Conservation (phyloP, 2,113 vertebrate species). For the Callopanchax toddi region DNA sequence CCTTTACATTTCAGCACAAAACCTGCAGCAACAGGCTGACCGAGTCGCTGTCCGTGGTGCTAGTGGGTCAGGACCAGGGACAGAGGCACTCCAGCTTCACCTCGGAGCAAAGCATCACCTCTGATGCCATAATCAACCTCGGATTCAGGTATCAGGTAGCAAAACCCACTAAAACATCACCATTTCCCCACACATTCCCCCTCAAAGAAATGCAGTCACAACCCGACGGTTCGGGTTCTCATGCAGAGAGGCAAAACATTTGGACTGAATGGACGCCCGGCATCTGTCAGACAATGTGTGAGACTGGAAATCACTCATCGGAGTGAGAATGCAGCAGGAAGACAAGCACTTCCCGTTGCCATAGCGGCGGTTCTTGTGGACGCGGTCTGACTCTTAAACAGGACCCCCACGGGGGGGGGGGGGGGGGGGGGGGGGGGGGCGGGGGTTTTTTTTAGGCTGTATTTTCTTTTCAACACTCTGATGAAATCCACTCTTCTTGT, state of each 20-base stretch:
- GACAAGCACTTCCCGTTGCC: slow-evolving; percentile 72
- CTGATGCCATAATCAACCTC: slow-evolving; percentile 35
- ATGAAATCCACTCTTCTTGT: slow-evolving; percentile 58
- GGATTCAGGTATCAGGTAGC: too few species aligned
- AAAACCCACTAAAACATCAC: too few species aligned
- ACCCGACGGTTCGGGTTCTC: slow-evolving; percentile 6
- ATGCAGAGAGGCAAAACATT: neutral
- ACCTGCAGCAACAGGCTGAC: slow-evolving; percentile 34
- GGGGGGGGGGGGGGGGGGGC: slow-evolving; percentile 35
- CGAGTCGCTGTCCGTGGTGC: slow-evolving; percentile 52
- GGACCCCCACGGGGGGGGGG: slow-evolving; percentile 58
- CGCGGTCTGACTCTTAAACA: slow-evolving; percentile 74
- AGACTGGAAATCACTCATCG: slow-evolving; percentile 55
- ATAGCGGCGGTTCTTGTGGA: slow-evolving; percentile 71
- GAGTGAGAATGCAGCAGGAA: slow-evolving; percentile 56
- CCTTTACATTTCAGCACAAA: slow-evolving; percentile 1
- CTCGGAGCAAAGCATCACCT: slow-evolving; percentile 30
- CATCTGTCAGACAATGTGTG: slow-evolving; percentile 51
- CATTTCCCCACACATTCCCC: neutral
- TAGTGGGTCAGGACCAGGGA: slow-evolving; percentile 37
- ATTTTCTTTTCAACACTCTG: slow-evolving; percentile 70
- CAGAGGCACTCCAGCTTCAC: slow-evolving; percentile 15
- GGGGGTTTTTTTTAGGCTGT: slow-evolving; percentile 26
- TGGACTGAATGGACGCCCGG: slow-evolving; percentile 22
- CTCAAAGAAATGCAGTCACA: neutral